Percentiles rank a stretch among this genome's conserved stretches.
These are phyloP conservation scores for Channa argus DNA, from an alignment of 2,113 vertebrate genomes.

Conservation along the genomic window DNA sequence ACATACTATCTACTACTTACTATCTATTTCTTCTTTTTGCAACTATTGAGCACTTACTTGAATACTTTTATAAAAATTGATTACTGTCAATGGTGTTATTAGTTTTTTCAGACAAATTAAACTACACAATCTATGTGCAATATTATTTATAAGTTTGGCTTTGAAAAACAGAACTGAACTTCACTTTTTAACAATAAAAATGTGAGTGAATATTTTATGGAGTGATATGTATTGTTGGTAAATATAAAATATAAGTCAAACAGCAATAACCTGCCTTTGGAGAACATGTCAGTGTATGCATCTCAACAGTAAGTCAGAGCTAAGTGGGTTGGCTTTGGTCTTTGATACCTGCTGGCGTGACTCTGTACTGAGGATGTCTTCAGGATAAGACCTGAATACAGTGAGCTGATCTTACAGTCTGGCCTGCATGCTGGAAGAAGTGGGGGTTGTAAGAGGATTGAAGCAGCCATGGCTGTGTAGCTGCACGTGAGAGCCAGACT, in stretches of 20 bases:
- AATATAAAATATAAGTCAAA: too few species aligned
- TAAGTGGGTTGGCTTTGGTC: conserved; percentile 17
- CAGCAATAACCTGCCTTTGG: background rate
- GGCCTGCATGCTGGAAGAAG: conserved; percentile 61
- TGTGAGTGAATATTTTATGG: too few species aligned
- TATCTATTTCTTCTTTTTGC: too few species aligned
- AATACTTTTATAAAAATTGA: too few species aligned
- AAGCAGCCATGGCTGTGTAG: conserved; percentile 19
- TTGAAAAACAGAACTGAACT: background rate
- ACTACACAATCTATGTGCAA: too few species aligned
- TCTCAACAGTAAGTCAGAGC: background rate
- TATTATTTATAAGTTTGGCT: background rate
- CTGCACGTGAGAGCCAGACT: conserved; percentile 73
- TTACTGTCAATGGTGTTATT: too few species aligned
- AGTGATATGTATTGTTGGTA: too few species aligned
- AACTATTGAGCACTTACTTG: too few species aligned
- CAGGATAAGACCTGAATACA: conserved; percentile 67
- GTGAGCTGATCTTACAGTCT: conserved; percentile 69
- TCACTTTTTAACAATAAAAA: background rate
- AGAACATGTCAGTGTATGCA: conserved; percentile 1
- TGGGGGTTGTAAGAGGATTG: conserved; percentile 81
- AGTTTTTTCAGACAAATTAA: too few species aligned
- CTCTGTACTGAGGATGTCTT: conserved; percentile 55
- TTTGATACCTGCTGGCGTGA: conserved; percentile 75
- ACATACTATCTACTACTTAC: too few species aligned